These are phyloP conservation scores for Cyclopterus lumpus DNA, from an alignment of 2,797 vertebrate species.

Conservation along the genomic window DNA sequence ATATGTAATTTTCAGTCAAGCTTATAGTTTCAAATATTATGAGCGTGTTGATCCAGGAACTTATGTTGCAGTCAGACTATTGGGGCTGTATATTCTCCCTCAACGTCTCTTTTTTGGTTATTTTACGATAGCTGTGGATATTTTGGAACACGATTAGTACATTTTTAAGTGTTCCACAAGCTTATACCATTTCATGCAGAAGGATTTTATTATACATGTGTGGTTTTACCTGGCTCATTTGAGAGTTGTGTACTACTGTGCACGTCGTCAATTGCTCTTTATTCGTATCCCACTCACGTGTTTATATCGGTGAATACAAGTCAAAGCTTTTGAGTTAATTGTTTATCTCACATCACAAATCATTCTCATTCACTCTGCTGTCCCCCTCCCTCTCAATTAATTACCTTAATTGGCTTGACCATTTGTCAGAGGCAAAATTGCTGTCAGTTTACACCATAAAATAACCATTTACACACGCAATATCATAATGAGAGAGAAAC, in stretches of 20 bases:
- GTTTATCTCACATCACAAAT: not conserved
- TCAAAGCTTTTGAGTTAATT: constrained; percentile 7
- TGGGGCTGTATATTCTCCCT: not conserved
- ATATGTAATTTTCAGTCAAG: not conserved
- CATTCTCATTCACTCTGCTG: not conserved
- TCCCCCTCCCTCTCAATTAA: not conserved
- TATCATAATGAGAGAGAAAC: not conserved
- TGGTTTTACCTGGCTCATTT: constrained; percentile 23
- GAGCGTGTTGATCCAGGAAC: not conserved
- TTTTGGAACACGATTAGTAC: constrained; percentile 12
- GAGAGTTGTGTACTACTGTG: not conserved
- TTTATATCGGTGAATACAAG: not conserved
- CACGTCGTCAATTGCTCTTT: constrained; percentile 21
- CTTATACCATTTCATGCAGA: constrained; percentile 11
- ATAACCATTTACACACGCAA: not conserved
- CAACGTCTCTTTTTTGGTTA: not conserved
- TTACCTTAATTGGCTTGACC: not conserved
- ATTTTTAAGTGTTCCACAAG: constrained; percentile 8
- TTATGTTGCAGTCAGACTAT: not conserved
- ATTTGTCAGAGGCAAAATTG: not conserved
- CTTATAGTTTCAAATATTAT: not conserved
- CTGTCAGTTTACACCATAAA: constrained; percentile 3
- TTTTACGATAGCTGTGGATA: constrained; percentile 9
- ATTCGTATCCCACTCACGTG: constrained; percentile 7
- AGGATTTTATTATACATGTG: not conserved